Conservation (phyloP, 53 echinoderm and acorn worm genomes). For the Arbacia lixula region DNA sequence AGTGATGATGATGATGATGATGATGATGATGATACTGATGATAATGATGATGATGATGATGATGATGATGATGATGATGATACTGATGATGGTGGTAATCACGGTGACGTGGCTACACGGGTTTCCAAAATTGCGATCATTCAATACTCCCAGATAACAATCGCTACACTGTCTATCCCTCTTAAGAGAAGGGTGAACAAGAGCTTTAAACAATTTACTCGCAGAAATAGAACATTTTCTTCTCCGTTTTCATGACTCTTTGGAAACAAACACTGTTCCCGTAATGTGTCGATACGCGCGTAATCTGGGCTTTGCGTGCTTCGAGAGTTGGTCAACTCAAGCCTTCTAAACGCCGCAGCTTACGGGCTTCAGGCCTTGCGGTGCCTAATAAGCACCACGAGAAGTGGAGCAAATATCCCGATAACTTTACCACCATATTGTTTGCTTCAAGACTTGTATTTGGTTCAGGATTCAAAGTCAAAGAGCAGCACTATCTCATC, state of each 20-base stretch:
- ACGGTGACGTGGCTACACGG: no score
- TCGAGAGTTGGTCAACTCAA: not conserved
- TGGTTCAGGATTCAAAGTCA: no score
- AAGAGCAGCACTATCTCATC: no score
- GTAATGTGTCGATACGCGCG: constrained; percentile 23
- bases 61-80: constrained; percentile 12
- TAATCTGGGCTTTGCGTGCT: constrained; percentile 26
- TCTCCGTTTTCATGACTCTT: not conserved
- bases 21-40: not conserved
- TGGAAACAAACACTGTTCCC: constrained; percentile 19
- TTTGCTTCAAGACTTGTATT: no score
- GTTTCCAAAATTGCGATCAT: no score
- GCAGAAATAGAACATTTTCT: not conserved
- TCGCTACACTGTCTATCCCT: no score
- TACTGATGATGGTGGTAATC: not conserved
- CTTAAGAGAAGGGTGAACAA: no score
- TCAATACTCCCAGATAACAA: no score
- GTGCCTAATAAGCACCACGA: no score
- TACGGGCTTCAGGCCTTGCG: constrained; percentile 30
- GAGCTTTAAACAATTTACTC: no score
- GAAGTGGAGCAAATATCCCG: no score
- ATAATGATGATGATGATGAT: not conserved
- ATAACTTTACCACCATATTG: no score
- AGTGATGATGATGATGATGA: not conserved
- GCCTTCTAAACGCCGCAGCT: constrained; percentile 6